Conservation (phyloP, 1,140 invertebrate species). For the Cardiocondyla obscurior region DNA sequence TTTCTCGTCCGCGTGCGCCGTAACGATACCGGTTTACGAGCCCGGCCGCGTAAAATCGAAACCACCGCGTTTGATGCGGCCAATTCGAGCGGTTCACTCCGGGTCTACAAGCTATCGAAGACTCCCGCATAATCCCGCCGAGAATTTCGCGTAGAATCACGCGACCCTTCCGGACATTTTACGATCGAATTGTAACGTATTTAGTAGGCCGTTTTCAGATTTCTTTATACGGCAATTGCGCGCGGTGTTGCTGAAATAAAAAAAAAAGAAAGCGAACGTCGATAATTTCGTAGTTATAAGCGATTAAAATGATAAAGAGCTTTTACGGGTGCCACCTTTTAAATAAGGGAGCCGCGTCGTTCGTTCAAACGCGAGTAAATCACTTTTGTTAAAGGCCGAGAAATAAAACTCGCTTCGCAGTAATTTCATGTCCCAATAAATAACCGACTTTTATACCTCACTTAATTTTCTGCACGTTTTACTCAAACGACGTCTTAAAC, state of each 20-base stretch:
- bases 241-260: not conserved
- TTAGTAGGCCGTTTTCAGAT: not conserved
- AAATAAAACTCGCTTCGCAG: not conserved
- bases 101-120: not conserved
- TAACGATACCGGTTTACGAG: slow-evolving; percentile 50
- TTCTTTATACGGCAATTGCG: not conserved
- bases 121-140: not conserved
- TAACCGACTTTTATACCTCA: not conserved
- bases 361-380: not conserved
- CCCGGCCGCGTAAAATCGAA: slow-evolving; percentile 31
- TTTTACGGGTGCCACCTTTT: not conserved
- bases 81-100: not conserved
- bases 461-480: not conserved
- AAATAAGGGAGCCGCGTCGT: not conserved
- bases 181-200: not conserved
- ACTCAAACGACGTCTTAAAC: not conserved
- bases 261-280: not conserved
- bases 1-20: slow-evolving; percentile 33
- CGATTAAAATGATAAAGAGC: not conserved
- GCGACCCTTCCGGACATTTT: not conserved
- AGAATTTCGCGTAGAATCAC: not conserved
- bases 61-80: not conserved
- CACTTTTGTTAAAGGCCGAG: not conserved
- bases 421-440: not conserved
- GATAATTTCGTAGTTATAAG: not conserved